These are phyloP conservation scores for Acronicta leporina DNA, from an alignment of 2,888 invertebrate species.

Conservation along the genomic window DNA sequence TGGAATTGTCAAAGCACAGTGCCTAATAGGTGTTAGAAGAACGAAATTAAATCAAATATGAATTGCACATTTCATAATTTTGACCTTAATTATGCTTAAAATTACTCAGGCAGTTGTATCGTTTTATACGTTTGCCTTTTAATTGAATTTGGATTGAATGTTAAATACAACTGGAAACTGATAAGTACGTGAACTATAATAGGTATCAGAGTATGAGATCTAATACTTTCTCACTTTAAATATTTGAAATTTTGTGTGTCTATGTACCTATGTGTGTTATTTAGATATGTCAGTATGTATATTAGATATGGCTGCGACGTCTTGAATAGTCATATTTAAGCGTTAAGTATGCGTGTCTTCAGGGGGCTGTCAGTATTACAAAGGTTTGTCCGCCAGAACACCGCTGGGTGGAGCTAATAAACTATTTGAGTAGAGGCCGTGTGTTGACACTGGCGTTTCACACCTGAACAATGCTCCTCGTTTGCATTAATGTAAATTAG, in stretches of 20 bases:
- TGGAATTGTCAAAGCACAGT: constrained; percentile 68
- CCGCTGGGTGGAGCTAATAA: constrained; percentile 88
- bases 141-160: constrained; percentile 25
- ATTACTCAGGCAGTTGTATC: constrained; percentile 3
- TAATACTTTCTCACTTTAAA: constrained; percentile 50
- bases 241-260: constrained; percentile 46
- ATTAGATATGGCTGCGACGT: constrained; percentile 64
- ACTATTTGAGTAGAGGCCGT: constrained; percentile 87
- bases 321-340: constrained; percentile 81
- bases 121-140: constrained; percentile 12
- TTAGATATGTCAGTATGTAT: constrained; percentile 64
- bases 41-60: constrained; percentile 43
- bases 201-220: constrained; percentile 31
- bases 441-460: constrained; percentile 89
- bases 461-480: constrained; percentile 89
- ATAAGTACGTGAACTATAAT: constrained; percentile 36
- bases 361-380: constrained; percentile 84
- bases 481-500: constrained; percentile 90
- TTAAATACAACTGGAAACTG: constrained; percentile 28
- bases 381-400: constrained; percentile 84
- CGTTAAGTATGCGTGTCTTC: constrained; percentile 84
- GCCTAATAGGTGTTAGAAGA: constrained; percentile 29
- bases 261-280: constrained; percentile 49
- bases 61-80: constrained; percentile 38
- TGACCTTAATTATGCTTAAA: constrained; percentile 12